Percentiles rank a stretch among this genome's conserved stretches.
Conservation (phyloP, 2,888 invertebrate species). For the Neelides folsomi region DNA sequence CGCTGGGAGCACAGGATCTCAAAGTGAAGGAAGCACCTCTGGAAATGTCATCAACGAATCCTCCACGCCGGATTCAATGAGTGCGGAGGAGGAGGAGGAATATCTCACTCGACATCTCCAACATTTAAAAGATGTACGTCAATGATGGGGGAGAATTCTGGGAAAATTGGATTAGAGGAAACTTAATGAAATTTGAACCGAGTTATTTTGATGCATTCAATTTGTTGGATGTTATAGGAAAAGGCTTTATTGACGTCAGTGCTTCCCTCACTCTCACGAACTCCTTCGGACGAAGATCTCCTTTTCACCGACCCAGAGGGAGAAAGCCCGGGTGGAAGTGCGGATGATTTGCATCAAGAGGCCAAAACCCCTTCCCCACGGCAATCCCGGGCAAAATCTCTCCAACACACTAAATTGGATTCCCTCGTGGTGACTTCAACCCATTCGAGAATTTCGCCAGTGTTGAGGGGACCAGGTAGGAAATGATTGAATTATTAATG, state of each 20-base stretch:
- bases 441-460: conserved; percentile 11
- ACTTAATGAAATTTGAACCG: no score
- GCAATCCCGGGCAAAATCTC: conserved; percentile 23
- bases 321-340: conserved; percentile 50
- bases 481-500: background rate
- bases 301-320: conserved; percentile 54
- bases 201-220: no score
- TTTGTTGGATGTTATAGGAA: conserved; percentile 44
- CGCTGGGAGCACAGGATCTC: conserved; percentile 27
- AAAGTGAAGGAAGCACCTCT: conserved; percentile 22
- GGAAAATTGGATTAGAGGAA: no score
- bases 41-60: conserved; percentile 19
- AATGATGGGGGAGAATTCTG: background rate
- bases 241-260: conserved; percentile 66
- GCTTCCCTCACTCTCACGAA: conserved; percentile 63
- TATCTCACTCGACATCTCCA: conserved; percentile 26
- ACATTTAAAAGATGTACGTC: conserved; percentile 27
- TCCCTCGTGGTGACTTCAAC: conserved; percentile 15
- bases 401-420: conserved; percentile 26
- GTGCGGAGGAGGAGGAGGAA: conserved; percentile 32
- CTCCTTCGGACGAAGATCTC: conserved; percentile 78
- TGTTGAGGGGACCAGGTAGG: conserved; percentile 12
- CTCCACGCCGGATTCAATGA: conserved; percentile 28
- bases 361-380: conserved; percentile 18
- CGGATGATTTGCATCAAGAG: conserved; percentile 41